These are phyloP conservation scores for Maniola hyperantus DNA, from an alignment of 2,888 invertebrate species.

Conservation along the genomic window DNA sequence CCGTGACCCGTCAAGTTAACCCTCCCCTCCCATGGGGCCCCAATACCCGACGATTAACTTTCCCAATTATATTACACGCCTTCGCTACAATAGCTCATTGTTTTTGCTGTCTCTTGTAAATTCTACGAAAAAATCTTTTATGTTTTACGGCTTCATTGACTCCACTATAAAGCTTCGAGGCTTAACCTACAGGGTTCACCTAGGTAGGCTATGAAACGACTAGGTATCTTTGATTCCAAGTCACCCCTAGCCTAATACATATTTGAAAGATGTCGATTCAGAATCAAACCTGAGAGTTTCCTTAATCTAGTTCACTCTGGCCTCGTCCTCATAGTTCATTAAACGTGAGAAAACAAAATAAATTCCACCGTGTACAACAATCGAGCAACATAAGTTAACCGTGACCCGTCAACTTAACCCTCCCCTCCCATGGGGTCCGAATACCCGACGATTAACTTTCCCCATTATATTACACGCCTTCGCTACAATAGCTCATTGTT, in stretches of 20 bases:
- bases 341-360: neutral
- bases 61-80: constrained; percentile 27
- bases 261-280: no score
- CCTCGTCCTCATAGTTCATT: neutral
- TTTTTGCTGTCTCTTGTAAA: constrained; percentile 27
- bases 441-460: constrained; percentile 32
- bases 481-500: constrained; percentile 26
- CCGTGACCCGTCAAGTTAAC: constrained; percentile 26
- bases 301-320: no score
- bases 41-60: constrained; percentile 31
- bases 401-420: constrained; percentile 27
- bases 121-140: constrained; percentile 13
- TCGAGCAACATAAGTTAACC: constrained; percentile 17
- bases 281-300: no score
- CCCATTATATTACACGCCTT: constrained; percentile 26
- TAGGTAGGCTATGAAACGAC: no score
- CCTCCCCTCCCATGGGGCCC: constrained; percentile 26
- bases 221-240: no score
- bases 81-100: constrained; percentile 23
- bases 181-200: no score
- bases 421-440: constrained; percentile 24
- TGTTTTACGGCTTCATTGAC: no score
- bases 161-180: no score
- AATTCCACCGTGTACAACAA: neutral
- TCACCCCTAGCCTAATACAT: no score